Base-by-base conservation (phyloP, 1,140 invertebrate species). In the Papilio glaucus region DNA sequence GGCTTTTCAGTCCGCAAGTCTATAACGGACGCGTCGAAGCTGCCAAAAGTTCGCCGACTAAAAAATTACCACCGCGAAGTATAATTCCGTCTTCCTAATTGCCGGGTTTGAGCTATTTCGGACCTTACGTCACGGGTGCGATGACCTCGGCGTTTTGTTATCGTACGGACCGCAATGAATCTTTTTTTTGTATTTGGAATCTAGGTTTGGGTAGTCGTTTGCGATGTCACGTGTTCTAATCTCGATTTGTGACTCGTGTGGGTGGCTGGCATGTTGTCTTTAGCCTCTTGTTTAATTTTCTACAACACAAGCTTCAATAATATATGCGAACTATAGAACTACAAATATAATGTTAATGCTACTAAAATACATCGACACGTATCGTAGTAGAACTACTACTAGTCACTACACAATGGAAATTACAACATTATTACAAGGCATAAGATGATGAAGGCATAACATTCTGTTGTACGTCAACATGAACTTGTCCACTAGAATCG, bases 71-170 rank as follows among this genome's bases (percentile, higher is more conserved):
- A 65, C 33, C 29, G 13, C 33, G 62, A 60, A 9, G 57, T 42
- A 68, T 71, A 67, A 81, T 73, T 73, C 69, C 69, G 72, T 71
- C 75, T 77, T 76, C 77, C 77, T 80, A 82, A 82, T 82, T 82
- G 81, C 75, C 72, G 74, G 42, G 62, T 68, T 60, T 68, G 57
- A 70, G 62, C 76, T 77, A 77, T 80, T 77, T 81, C 71, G 72
- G 74, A 77, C 77, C 72, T 78, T 61, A 77, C 80, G 79, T 79
- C 79, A 81, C 75, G 62, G 45, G 77, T 70, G 77, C 77, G 41
- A 53, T 49, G 72, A 76, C 65, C 62, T 70, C 61, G 12, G 13
- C 13, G 29, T 37, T 65, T 38, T 39, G 62, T 81, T 78, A 81
- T 81, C 77, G 18, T 61, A 33, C 41, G 45, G 9, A 21, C n/a